Evolutionary conservation across 2,888 invertebrate genomes (phyloP).

Genomic region (Pachliopta kotzebuea): DNA sequence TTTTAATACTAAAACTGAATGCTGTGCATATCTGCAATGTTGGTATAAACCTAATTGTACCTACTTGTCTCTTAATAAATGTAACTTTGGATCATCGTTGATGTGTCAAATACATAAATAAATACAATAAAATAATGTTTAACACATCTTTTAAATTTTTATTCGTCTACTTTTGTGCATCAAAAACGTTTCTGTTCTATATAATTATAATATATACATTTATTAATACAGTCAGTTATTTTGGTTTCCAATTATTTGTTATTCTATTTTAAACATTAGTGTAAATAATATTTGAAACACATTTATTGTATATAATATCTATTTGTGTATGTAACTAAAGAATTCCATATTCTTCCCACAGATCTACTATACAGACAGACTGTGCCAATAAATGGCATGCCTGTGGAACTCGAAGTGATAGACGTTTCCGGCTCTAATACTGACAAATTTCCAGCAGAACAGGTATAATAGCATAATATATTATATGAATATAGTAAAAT

Average conservation of each 20-base stretch:
- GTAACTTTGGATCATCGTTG: no score
- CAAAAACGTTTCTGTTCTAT: neutral
- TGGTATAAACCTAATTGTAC: no score
- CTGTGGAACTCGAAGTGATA: constrained; percentile 88
- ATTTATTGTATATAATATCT: neutral
- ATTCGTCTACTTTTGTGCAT: neutral
- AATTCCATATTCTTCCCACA: constrained; percentile 55
- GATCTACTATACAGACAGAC: constrained; percentile 89
- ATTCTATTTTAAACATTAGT: no score
- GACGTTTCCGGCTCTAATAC: constrained; percentile 87
- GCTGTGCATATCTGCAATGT: no score
- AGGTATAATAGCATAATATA: constrained; percentile 55
- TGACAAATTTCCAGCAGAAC: constrained; percentile 81
- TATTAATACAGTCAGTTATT: no score
- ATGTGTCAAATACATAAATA: no score
- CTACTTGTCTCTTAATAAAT: no score
- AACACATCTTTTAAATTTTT: neutral
- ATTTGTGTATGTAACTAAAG: neutral
- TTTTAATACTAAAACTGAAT: neutral
- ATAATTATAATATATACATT: no score
- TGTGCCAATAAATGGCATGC: constrained; percentile 85
- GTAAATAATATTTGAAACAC: no score
- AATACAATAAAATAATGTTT: no score
- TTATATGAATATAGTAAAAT: neutral
- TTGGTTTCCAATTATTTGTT: no score